Conservation (phyloP, 2,888 invertebrate genomes). For the Operophtera brumata region DNA sequence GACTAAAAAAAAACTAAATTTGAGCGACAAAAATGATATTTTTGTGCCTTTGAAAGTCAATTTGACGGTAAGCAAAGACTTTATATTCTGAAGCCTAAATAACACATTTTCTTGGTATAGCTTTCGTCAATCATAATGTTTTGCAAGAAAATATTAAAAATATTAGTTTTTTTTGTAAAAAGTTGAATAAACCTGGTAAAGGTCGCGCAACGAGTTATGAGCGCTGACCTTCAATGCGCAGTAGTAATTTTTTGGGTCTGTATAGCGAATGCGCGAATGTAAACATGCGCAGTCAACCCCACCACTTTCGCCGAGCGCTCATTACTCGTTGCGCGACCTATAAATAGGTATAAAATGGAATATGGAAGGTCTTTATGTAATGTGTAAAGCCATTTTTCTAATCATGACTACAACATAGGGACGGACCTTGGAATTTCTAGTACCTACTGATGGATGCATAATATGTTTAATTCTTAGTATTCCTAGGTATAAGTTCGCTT, state of each 20-base stretch:
- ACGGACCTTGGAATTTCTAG: neutral
- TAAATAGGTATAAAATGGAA: neutral
- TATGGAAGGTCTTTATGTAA: neutral
- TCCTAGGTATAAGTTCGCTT: too few species aligned
- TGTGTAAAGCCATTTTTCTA: too few species aligned
- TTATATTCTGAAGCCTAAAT: neutral
- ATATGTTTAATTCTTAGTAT: neutral
- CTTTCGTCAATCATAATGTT: neutral
- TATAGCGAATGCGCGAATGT: too few species aligned
- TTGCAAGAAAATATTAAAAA: neutral
- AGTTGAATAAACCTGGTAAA: neutral
- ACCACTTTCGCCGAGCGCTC: too few species aligned
- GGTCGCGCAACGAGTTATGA: too few species aligned
- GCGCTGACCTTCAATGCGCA: too few species aligned
- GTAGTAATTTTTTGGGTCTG: too few species aligned
- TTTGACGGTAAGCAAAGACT: conserved; percentile 34
- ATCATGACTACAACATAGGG: too few species aligned
- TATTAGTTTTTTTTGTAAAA: neutral
- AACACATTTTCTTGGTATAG: neutral
- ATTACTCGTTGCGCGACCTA: too few species aligned
- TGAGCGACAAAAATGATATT: conserved; percentile 22
- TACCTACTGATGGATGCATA: neutral
- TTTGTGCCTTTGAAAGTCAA: conserved; percentile 44
- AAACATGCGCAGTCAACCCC: too few species aligned
- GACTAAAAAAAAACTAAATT: conserved; percentile 1